These are phyloP conservation scores for Andrena marginata DNA, from an alignment of 2,888 invertebrate genomes.

Conservation along the genomic window DNA sequence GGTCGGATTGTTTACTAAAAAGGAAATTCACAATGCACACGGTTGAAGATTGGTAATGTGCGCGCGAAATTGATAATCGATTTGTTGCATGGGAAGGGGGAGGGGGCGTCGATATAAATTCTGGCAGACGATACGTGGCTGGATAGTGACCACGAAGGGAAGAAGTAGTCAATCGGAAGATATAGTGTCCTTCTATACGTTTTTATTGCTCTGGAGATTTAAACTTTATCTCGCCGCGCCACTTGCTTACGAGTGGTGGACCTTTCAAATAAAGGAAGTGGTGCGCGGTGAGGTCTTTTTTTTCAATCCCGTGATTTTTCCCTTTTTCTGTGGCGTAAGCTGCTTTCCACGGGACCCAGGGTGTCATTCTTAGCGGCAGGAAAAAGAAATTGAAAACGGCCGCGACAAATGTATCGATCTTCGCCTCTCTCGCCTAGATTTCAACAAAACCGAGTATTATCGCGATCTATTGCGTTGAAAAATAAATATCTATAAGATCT, in stretches of 20 bases:
- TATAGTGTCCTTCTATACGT: slow-evolving; percentile 34
- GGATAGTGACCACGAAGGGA: not conserved
- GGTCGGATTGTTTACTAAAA: too few relatives aligned
- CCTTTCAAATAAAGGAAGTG: slow-evolving; percentile 55
- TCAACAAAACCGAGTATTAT: too few relatives aligned
- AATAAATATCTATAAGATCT: too few relatives aligned
- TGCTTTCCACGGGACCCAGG: slow-evolving; percentile 35
- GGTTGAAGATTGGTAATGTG: too few relatives aligned
- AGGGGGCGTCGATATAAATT: not conserved
- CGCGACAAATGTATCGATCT: slow-evolving; percentile 2
- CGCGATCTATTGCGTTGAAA: too few relatives aligned
- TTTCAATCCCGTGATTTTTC: slow-evolving; percentile 47
- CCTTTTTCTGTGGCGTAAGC: slow-evolving; percentile 39
- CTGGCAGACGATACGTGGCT: slow-evolving; percentile 7
- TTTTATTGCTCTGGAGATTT: slow-evolving; percentile 42
- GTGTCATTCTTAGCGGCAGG: slow-evolving; percentile 31
- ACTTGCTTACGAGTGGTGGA: slow-evolving; percentile 47
- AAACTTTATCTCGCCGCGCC: slow-evolving; percentile 54
- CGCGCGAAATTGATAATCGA: too few relatives aligned
- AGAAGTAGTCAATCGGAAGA: slow-evolving; percentile 32
- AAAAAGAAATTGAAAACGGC: slow-evolving; percentile 13
- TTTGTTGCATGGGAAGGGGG: too few relatives aligned
- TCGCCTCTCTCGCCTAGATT: too few relatives aligned
- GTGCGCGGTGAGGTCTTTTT: slow-evolving; percentile 29
- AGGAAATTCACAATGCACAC: too few relatives aligned